Base-by-base conservation (phyloP, 1,140 invertebrate species). In the Probaryconus sp. region DNA sequence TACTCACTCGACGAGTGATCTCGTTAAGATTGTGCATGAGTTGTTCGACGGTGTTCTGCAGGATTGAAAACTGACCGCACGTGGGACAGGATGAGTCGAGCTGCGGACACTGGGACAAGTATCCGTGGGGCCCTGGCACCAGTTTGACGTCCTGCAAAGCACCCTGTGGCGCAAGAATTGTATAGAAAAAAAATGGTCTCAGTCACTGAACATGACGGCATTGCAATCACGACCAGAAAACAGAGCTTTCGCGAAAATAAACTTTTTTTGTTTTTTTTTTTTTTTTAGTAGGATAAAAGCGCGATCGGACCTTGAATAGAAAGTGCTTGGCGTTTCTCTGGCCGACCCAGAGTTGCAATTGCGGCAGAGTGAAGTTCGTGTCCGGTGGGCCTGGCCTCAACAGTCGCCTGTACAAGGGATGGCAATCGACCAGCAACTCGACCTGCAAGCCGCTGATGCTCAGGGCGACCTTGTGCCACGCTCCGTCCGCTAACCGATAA, bases 51-150 rank as follows among this genome's bases (percentile, higher is more conserved):
- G 93, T 93, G 72, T 91, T 91, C 88, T 96, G 93, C 78, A 96
- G 89, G 80, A 92, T 88, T 58, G 93, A 91, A 88, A 95, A 96
- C 87, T 97, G 94, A 67, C 94, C 95, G 87, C 95, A 97, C 3
- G 95, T 96, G 28, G 95, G 95, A 89, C 96, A 97, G 78, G 92
- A 93, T 73, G 93, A 92, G 83, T 96, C 94, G 83, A 95, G 88
- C 74, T 93, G 90, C 30, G 95, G 95, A 89, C 96, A 97, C 85
- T 96, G 94, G 72, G 92, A 90, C 78, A 96, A 89, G 85, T 96
- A 95, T 38, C 95, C 95, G 85, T 96, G 93, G 48, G 94, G 91
- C 79, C 94, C 93, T 78, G 91, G 91, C 76, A 96, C 93, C 80
- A 97, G 89, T 87, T 92, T 91, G 70, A 97, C 93, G 79, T 96